Evolutionary conservation across 1,140 invertebrate species (phyloP), one percentile per base, ranked within the genome.

Genomic region (Drosophila carrolli): DNA sequence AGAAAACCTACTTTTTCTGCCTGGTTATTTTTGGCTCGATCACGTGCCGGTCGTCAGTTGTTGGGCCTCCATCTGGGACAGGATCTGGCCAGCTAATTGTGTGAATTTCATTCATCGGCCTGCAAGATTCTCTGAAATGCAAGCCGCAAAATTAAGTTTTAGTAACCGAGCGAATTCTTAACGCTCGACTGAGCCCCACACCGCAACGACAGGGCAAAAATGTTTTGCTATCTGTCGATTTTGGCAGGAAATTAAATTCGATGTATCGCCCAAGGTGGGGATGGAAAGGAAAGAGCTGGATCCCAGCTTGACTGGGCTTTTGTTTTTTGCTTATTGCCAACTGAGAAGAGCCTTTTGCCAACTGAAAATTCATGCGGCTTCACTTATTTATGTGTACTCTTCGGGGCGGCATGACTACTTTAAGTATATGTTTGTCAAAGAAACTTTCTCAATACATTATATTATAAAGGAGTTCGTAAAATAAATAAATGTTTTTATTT

Each of bases 191-290:
- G 67, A 29, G 70, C 65, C 60, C 47, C 66, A 68, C 79, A 78
- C 81, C 78, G 61, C 83, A 83, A 68, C 54, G 38, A 40, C 54
- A 29, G 4, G 13, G 60, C 60, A 60, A 55, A 63, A 63, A 63
- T 63, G 60, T 19, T 37, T 41, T 41, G 57, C 62, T 53, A 62
- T 43, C 55, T 70, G 66, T 90, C 81, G 85, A 90, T 90, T 90
- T 89, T 78, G 85, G 88, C 84, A 89, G 84, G 84, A 89, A 89
- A 89, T 89, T 89, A 90, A 89, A 89, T 89, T 89, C 84, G 77
- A 89, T 89, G 85, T 89, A 90, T 89, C 75, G 80, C 70, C 54
- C 65, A 68, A 68, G 65, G 58, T 71, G 73, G 72, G 48, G 48
- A 62, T 57, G 57, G 10, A 47, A 32, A 16, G 51, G 38, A 32